These are phyloP conservation scores for Aurelia aurita complex sp. Pacific DNA, from an alignment of 30 jellyfish, hydroid and myxozoan species.

Conservation along the genomic window DNA sequence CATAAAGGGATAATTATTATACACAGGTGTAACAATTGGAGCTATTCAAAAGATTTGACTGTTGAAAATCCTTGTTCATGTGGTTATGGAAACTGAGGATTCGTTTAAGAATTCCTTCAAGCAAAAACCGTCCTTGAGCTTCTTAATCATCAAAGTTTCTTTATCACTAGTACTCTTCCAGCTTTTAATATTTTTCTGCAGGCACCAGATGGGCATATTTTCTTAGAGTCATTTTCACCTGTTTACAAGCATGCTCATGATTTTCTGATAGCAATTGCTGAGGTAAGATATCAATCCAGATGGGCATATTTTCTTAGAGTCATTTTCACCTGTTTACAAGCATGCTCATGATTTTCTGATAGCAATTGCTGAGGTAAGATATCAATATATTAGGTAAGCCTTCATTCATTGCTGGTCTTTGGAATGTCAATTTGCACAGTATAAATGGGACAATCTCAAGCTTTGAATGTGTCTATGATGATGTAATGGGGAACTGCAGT, in stretches of 20 bases:
- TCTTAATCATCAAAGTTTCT: not conserved
- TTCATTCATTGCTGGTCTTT: too few species aligned
- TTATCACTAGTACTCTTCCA: not conserved
- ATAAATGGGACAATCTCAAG: too few species aligned
- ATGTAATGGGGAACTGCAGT: too few species aligned
- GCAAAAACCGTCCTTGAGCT: not conserved
- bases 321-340: slow-evolving; percentile 97
- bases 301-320: slow-evolving; percentile 93
- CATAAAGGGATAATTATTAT: too few species aligned
- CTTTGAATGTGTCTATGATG: too few species aligned
- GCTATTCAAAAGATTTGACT: too few species aligned
- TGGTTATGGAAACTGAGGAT: too few species aligned
- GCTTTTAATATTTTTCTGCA: slow-evolving; percentile 5
- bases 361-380: slow-evolving; percentile 96
- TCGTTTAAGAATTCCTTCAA: too few species aligned
- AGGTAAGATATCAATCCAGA: slow-evolving; percentile 86
- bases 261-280: slow-evolving; percentile 96
- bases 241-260: slow-evolving; percentile 99
- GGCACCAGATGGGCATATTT: slow-evolving; percentile 99
- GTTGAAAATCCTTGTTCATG: too few species aligned
- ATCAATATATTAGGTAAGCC: not conserved
- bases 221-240: slow-evolving; percentile 96
- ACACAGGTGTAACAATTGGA: too few species aligned
- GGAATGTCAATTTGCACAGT: too few species aligned
- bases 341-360: slow-evolving; percentile 99